Conservation (phyloP, 2,797 vertebrate genomes). For the Macropus fuliginosus region DNA sequence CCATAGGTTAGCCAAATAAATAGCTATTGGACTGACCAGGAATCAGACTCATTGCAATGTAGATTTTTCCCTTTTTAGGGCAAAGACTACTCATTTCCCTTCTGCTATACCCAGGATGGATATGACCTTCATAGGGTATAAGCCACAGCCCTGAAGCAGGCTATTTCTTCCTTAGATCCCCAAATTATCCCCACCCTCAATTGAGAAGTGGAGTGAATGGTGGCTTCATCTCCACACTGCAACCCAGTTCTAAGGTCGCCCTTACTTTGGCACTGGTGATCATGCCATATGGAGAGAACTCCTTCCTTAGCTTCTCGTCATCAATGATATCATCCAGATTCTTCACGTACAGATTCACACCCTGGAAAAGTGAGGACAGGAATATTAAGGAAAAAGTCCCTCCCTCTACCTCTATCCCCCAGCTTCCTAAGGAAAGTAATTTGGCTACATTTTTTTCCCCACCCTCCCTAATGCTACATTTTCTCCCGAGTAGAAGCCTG, state of each 20-base stretch:
- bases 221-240: fast-evolving
- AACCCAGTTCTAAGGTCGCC: background rate
- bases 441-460: background rate
- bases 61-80: background rate
- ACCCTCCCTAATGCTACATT: background rate
- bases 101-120: background rate
- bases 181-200: background rate
- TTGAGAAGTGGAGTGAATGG: background rate
- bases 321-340: conserved; percentile 96
- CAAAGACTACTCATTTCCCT: background rate
- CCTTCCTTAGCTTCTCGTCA: conserved; percentile 93
- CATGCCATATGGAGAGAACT: conserved; percentile 95
- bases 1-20: background rate
- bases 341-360: conserved; percentile 98
- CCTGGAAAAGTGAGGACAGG: conserved; percentile 85
- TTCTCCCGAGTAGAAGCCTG: background rate
- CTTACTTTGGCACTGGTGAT: conserved; percentile 96
- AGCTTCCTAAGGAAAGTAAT: background rate
- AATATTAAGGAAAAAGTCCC: background rate
- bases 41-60: background rate
- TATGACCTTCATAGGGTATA: background rate
- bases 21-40: background rate
- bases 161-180: background rate
- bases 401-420: background rate
- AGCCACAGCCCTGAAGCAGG: background rate